Base-by-base conservation (phyloP, 37 sponge, comb jelly and placozoan species). In the Halisarca cf. caerulea region DNA sequence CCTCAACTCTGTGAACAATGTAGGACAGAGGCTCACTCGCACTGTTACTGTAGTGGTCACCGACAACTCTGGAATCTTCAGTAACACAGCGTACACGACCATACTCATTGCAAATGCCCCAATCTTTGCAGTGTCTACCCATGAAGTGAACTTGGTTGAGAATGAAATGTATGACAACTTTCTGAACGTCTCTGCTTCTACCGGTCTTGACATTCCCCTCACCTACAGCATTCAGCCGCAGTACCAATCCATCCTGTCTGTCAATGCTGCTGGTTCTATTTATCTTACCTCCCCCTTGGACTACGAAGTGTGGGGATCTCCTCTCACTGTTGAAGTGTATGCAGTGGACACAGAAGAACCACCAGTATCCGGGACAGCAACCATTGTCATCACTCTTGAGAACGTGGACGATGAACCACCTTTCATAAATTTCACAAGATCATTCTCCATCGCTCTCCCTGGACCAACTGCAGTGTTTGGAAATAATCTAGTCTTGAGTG, bases 301-400 rank as follows among this genome's bases (percentile, higher is more conserved):
- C 40, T 35, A 70, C 40, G 93, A 93, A 42, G 70, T 51, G 11
- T 42, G 9, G 18, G 79, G 58, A 14, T n/a, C 80, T 1, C 8
- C 51, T 3, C 21, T 85, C 15, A 25, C 36, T 0, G 84, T 93
- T 62, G 78, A 85, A 3, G 93, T 93, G 78, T 89, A 70, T 81
- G 93, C 93, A 23, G 44, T 87, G 33, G 94, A 90, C 72, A 74
- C 51, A n/a, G 83, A 85, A 54, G 88, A 89, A 20, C 89, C 91
- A 30, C 84, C 92, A 27, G 72, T 91, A 0, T 90, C 89, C 20
- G 94, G 86, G 27, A 94, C 91, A 64, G 79, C 94, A 37, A 81
- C 81, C 34, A 87, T 94, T 2, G 72, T 24, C 25, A 90, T 94
- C 37, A 80, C 80, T 51, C 79, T 94, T 64, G 59, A 85, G 51